These are phyloP conservation scores for Eurytoma adleriae DNA, from an alignment of 2,888 invertebrate genomes.

Conservation along the genomic window DNA sequence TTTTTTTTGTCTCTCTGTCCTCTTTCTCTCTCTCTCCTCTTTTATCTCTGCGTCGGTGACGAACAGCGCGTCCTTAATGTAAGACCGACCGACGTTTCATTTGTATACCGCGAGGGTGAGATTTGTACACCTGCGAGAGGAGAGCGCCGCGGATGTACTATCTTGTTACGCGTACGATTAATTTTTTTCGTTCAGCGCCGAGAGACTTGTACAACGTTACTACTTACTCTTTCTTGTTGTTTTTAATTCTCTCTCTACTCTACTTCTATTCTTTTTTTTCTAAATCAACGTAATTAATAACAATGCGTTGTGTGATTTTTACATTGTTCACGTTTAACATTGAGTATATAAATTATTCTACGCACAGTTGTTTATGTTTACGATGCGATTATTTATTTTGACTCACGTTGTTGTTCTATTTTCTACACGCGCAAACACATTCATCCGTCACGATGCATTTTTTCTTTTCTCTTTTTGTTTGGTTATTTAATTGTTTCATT, in stretches of 20 bases:
- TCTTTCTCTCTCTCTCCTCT: too few species aligned
- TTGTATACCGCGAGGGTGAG: too few species aligned
- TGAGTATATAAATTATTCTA: slow-evolving; percentile 21
- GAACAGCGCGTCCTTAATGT: too few species aligned
- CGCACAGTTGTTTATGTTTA: slow-evolving; percentile 11
- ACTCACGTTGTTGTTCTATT: slow-evolving; percentile 32
- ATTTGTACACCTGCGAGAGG: too few species aligned
- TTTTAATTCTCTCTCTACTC: too few species aligned
- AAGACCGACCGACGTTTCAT: too few species aligned
- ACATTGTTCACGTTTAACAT: slow-evolving; percentile 15
- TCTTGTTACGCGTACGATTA: neutral
- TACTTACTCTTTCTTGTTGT: too few species aligned
- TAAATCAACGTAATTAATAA: slow-evolving; percentile 35
- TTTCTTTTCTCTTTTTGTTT: neutral
- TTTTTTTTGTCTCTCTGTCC: too few species aligned
- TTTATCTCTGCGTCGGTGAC: too few species aligned
- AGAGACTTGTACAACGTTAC: too few species aligned
- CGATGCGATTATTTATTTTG: slow-evolving; percentile 30
- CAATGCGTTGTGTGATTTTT: slow-evolving; percentile 25
- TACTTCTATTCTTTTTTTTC: slow-evolving; percentile 6
- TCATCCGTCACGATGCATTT: slow-evolving; percentile 48
- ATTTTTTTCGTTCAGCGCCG: neutral
- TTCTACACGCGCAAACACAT: slow-evolving; percentile 12
- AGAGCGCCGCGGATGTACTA: too few species aligned
- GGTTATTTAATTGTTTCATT: neutral